These are phyloP conservation scores for Homalodisca vitripennis DNA, from an alignment of 1,140 invertebrate species.

Conservation along the genomic window DNA sequence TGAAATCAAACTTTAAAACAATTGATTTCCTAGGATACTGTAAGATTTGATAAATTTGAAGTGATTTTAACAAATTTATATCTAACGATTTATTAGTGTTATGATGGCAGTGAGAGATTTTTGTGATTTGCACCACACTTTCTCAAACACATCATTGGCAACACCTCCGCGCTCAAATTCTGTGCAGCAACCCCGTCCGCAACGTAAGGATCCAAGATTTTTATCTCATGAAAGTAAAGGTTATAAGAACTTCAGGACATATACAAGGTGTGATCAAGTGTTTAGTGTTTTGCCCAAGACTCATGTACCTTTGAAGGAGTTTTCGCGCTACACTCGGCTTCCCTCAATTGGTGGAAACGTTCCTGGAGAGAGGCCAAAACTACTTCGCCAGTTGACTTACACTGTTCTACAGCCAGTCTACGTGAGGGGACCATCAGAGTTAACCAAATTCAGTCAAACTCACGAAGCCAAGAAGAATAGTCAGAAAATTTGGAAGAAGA, in stretches of 20 bases:
- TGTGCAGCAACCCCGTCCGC: neutral
- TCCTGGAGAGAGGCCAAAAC: neutral
- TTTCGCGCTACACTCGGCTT: neutral
- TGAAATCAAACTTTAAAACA: too few relatives aligned
- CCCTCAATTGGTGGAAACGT: neutral
- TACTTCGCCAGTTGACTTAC: neutral
- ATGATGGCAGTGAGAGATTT: constrained; percentile 11
- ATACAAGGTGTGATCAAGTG: constrained; percentile 1
- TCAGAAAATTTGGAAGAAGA: neutral
- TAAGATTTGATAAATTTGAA: neutral
- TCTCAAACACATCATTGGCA: neutral
- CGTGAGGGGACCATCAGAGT: neutral
- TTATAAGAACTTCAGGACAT: neutral
- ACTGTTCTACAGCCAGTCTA: neutral
- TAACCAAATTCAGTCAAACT: neutral
- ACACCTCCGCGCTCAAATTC: neutral
- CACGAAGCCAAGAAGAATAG: neutral
- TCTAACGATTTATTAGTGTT: neutral
- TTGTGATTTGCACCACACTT: neutral
- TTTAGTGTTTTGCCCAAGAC: neutral
- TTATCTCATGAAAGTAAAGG: neutral
- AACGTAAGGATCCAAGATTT: neutral
- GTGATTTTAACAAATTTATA: neutral
- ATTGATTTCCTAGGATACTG: neutral
- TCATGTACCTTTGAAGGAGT: neutral